Evolutionary conservation across 2,113 vertebrate species (phyloP).

Genomic region (Myotis yumanensis): DNA sequence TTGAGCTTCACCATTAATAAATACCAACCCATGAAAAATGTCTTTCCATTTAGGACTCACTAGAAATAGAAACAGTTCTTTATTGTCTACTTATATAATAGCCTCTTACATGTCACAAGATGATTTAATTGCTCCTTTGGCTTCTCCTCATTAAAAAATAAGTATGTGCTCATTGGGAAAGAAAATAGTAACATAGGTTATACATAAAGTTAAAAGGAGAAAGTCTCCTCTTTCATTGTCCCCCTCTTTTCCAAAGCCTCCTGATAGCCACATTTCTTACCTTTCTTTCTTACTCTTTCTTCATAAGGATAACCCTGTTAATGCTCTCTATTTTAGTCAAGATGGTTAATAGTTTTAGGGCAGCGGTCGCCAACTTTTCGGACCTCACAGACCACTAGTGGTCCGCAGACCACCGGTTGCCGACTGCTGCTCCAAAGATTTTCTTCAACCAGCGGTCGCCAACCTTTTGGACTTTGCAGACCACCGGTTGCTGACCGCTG

Average conservation of each 20-base stretch:
- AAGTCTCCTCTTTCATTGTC: background rate
- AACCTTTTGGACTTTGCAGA: too few relatives aligned
- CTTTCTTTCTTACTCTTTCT: constrained; percentile 8
- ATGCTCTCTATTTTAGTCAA: background rate
- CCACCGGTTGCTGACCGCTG: too few relatives aligned
- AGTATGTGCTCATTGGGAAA: background rate
- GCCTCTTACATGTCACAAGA: background rate
- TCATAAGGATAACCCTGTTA: background rate
- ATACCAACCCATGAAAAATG: constrained; percentile 24
- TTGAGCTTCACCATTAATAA: background rate
- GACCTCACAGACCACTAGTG: too few relatives aligned
- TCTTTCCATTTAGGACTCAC: constrained; percentile 1
- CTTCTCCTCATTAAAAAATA: constrained; percentile 53
- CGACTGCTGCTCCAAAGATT: too few relatives aligned
- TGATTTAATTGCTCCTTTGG: background rate
- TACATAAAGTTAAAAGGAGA: background rate
- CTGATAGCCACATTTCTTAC: background rate
- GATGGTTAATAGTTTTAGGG: background rate
- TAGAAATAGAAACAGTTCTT: constrained; percentile 13
- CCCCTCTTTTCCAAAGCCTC: background rate
- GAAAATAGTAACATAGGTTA: background rate
- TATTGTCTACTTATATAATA: constrained; percentile 1
- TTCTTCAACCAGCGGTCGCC: too few relatives aligned
- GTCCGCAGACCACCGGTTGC: too few relatives aligned
- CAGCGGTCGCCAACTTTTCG: too few relatives aligned